Evolutionary conservation across 23 tunicate genomes (phyloP), one percentile per base, ranked within the genome.

Genomic region (Diplosoma virens): DNA sequence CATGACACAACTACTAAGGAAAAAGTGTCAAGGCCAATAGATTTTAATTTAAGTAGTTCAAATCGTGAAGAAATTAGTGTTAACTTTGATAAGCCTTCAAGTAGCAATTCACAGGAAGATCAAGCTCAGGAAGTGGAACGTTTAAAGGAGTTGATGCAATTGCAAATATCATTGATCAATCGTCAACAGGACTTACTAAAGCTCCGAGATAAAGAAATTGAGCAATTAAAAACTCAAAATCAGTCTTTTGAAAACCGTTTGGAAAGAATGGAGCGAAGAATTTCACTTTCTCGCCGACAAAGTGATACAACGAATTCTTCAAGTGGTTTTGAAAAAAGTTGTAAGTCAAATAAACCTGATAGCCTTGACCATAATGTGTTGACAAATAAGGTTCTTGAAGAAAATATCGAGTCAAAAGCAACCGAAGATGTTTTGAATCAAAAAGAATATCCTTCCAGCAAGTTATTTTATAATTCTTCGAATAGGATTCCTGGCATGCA

Each of bases 161-260:
- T 85, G 33, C 91, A 85, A 80, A 84, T 78, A 9, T 85, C 91
- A 26, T 52, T 87, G n/a, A 87, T 87, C 32, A 76, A 87, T 31
- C 81, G 95, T 17, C 95, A 87, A 64, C 95, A 87, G 76, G 95
- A 87, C 50, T 33, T 87, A 7, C 76, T 87, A 2, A 75, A 85
- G 27, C 82, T 87, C 23, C 48, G 95, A 56, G 95, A 87, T 69
- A 81, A 85, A 76, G 95, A 87, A 77, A 87, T 87, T 23, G 68
- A 81, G 83, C 79, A 82, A 34, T 55, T 87, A 25, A 87, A 81
- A 59, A 33, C 82, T 0, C 47, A 73, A 6, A 85, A 71, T 37
- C 72, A 77, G 32, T 67, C 84, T 59, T 85, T 64, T 25, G 79
- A 85, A 67, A 67, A 80, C 46, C 84, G 83, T 37, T 30, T 85